These are phyloP conservation scores for Thera britannica DNA, from an alignment of 2,888 invertebrate genomes.

Conservation along the genomic window DNA sequence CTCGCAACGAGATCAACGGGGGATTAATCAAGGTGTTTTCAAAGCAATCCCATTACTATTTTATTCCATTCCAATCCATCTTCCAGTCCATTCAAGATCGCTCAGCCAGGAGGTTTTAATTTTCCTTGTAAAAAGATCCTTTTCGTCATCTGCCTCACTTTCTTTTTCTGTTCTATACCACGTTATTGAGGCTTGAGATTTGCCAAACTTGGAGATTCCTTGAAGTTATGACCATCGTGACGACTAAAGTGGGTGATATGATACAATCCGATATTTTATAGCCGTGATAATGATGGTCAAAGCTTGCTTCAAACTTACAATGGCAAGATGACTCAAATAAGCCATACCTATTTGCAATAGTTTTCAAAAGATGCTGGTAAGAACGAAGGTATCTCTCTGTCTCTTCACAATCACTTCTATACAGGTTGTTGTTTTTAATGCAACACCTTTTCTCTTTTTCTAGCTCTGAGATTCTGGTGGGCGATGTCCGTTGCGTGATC, in stretches of 20 bases:
- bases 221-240: not conserved
- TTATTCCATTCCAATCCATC: slow-evolving; percentile 14
- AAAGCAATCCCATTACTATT: slow-evolving; percentile 20
- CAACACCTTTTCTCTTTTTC: not conserved
- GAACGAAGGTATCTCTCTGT: not conserved
- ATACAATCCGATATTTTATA: not conserved
- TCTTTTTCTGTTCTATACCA: not conserved
- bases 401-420: not conserved
- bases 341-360: not conserved
- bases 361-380: not conserved
- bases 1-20: slow-evolving; percentile 28
- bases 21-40: slow-evolving; percentile 17
- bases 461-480: slow-evolving; percentile 38
- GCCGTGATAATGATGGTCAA: not conserved
- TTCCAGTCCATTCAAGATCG: slow-evolving; percentile 9
- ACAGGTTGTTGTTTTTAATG: not conserved
- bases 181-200: not conserved
- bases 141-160: slow-evolving; percentile 13
- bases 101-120: slow-evolving; percentile 21
- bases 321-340: not conserved
- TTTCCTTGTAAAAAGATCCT: slow-evolving; percentile 21
- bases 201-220: not conserved
- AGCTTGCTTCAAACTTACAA: not conserved
- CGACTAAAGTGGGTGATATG: not conserved
- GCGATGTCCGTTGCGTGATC: slow-evolving; percentile 33